These are phyloP conservation scores for Apostichopus japonicus DNA, from an alignment of 35 echinoderm and acorn worm genomes.

Conservation along the genomic window DNA sequence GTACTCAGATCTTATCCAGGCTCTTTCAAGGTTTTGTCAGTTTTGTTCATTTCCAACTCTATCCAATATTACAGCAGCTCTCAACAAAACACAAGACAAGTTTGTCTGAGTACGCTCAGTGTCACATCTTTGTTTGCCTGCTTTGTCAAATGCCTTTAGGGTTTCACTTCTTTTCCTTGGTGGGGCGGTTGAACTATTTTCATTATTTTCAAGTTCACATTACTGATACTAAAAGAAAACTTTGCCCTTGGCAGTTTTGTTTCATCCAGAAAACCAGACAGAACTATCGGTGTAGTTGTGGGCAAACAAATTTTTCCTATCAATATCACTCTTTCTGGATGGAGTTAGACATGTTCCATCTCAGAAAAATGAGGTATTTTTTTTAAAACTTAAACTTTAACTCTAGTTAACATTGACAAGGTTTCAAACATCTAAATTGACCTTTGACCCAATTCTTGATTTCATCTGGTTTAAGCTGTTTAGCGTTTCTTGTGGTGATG, in stretches of 20 bases:
- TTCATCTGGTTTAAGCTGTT: too few species aligned
- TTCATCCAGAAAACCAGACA: background rate
- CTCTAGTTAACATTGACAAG: too few species aligned
- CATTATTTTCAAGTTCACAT: background rate
- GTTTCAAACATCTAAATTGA: too few species aligned
- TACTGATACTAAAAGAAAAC: background rate
- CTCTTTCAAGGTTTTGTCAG: too few species aligned
- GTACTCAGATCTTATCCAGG: too few species aligned
- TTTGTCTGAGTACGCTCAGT: too few species aligned
- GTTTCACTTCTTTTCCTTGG: background rate
- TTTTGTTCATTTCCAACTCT: too few species aligned
- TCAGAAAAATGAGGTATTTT: background rate
- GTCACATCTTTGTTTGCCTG: too few species aligned
- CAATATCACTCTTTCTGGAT: background rate
- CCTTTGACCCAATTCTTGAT: too few species aligned
- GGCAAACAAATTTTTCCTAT: background rate
- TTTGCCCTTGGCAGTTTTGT: background rate
- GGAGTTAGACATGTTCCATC: background rate
- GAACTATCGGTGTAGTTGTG: background rate
- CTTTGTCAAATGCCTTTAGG: background rate
- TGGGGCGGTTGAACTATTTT: background rate
- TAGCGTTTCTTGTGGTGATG: too few species aligned
- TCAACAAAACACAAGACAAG: too few species aligned
- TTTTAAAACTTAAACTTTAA: background rate
- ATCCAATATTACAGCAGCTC: too few species aligned